Percentiles rank a stretch among this genome's conserved stretches.
Conservation (phyloP, 2,888 invertebrate species). For the Drosophila algonquin region DNA sequence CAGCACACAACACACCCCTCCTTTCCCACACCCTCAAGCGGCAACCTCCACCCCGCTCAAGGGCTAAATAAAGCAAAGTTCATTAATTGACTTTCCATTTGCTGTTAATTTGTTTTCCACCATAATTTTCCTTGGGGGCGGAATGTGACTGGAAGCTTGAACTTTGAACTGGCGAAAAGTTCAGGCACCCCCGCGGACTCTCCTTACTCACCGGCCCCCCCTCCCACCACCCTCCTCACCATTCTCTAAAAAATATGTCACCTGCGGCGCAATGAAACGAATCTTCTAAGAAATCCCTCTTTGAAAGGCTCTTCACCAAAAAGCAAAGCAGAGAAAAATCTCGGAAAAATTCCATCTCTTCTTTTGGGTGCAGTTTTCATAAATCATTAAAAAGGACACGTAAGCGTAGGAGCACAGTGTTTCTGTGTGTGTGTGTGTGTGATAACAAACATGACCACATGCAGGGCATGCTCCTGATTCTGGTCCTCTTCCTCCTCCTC, state of each 20-base stretch:
- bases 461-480: slow-evolving; percentile 23
- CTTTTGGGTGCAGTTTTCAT: slow-evolving; percentile 59
- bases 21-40: background rate
- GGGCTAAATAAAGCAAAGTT: background rate
- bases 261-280: slow-evolving; percentile 56
- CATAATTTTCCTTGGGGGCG: background rate
- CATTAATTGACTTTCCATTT: slow-evolving; percentile 18
- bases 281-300: slow-evolving; percentile 11
- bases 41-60: background rate
- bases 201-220: too few species aligned
- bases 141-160: background rate
- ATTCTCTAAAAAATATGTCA: slow-evolving; percentile 23
- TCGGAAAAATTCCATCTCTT: slow-evolving; percentile 41
- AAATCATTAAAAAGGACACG: slow-evolving; percentile 56
- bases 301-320: slow-evolving; percentile 16
- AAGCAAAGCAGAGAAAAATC: slow-evolving; percentile 1
- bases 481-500: slow-evolving; percentile 23
- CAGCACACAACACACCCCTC: background rate
- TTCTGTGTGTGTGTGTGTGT: slow-evolving; percentile 29
- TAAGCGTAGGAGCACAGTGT: background rate
- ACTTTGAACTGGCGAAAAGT: slow-evolving; percentile 24
- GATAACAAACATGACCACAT: slow-evolving; percentile 49
- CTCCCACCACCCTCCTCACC: background rate
- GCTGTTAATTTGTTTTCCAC: background rate
- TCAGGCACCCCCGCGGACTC: background rate